These are phyloP conservation scores for Chaetorhynchus papuensis DNA, from an alignment of 2,113 vertebrate species.

Conservation along the genomic window DNA sequence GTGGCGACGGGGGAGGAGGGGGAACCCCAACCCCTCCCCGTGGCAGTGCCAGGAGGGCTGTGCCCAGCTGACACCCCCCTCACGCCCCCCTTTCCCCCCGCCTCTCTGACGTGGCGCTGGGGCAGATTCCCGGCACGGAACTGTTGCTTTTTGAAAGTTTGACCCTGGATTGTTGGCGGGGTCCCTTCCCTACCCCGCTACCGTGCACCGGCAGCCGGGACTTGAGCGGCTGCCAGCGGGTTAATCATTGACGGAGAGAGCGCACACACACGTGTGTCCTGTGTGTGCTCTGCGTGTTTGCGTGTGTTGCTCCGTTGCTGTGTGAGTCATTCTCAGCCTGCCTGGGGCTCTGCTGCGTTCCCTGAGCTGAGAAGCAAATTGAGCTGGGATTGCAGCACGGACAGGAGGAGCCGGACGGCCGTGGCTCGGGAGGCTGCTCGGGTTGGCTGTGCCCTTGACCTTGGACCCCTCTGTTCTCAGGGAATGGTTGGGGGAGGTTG, in stretches of 20 bases:
- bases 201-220: not conserved
- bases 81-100: rapidly evolving
- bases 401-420: not conserved
- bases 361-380: not conserved
- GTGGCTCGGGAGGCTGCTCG: rapidly evolving
- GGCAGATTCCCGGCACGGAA: rapidly evolving
- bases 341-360: not conserved
- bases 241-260: not conserved
- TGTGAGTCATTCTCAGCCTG: slow-evolving; percentile 38
- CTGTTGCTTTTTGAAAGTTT: not conserved
- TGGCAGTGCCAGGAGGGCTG: not conserved
- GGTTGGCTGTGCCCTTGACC: not conserved
- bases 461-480: not conserved
- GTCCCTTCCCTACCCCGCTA: not conserved
- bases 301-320: slow-evolving; percentile 25
- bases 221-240: not conserved
- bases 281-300: not conserved
- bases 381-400: not conserved
- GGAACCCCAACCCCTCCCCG: not conserved
- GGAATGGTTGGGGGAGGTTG: not conserved
- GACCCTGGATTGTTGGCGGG: not conserved
- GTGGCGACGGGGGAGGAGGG: rapidly evolving
- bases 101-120: not conserved
- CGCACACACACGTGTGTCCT: not conserved
- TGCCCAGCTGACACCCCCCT: not conserved